These are phyloP conservation scores for Agelaius phoeniceus DNA, from an alignment of 2,113 vertebrate genomes.

Conservation along the genomic window DNA sequence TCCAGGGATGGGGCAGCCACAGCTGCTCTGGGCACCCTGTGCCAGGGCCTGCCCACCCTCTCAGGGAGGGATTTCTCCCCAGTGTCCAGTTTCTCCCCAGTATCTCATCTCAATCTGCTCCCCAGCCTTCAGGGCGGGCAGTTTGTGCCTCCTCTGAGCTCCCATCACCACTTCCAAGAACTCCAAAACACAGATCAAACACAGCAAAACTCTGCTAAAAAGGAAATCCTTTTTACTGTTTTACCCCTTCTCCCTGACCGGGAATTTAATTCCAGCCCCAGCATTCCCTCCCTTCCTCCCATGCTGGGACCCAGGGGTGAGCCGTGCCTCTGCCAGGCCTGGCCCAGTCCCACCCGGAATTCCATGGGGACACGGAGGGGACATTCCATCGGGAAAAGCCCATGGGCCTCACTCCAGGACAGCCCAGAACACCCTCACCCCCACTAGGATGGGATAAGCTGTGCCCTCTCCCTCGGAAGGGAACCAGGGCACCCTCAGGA, in stretches of 20 bases:
- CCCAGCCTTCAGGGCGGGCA: background rate
- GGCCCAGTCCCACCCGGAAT: background rate
- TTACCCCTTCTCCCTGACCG: background rate
- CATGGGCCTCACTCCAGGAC: background rate
- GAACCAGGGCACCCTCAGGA: background rate
- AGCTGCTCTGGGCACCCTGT: background rate
- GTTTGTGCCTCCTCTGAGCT: background rate
- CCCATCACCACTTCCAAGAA: background rate
- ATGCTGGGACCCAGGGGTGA: background rate
- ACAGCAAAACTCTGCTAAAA: background rate
- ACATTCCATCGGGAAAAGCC: background rate
- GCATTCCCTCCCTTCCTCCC: background rate
- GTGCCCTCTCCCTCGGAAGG: background rate
- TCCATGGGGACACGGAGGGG: background rate
- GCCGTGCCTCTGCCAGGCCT: background rate
- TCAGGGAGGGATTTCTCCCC: background rate
- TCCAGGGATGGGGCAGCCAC: background rate
- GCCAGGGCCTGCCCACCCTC: rapidly evolving
- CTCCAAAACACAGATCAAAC: background rate
- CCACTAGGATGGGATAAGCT: no score
- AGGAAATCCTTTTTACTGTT: background rate
- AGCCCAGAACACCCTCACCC: background rate
- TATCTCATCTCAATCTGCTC: background rate
- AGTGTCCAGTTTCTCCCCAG: background rate
- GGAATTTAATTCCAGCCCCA: background rate